Percentiles rank a stretch among this genome's conserved stretches.
Conservation (phyloP, 2,797 vertebrate genomes). For the Coregonus suidteri region DNA sequence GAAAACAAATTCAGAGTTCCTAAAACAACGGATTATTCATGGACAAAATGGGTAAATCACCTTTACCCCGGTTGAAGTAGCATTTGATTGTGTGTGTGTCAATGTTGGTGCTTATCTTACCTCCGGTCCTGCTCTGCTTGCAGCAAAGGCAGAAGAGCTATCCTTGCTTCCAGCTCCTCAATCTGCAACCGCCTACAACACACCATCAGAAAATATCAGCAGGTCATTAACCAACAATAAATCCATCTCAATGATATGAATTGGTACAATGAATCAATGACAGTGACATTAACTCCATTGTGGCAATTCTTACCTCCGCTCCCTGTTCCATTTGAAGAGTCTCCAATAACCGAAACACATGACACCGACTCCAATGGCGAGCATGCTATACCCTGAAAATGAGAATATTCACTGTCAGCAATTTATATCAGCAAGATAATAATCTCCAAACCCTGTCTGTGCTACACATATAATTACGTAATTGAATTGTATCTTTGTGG, state of each 20-base stretch:
- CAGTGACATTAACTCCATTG: not conserved
- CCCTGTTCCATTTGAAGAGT: constrained; percentile 85
- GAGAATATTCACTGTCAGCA: not conserved
- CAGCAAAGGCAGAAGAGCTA: constrained; percentile 85
- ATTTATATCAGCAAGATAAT: not conserved
- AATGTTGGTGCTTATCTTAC: constrained; percentile 44
- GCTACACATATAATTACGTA: too few species aligned
- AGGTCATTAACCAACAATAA: not conserved
- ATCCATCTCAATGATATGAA: not conserved
- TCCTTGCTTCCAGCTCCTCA: constrained; percentile 87
- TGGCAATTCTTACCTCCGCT: constrained; percentile 77
- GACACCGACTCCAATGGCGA: constrained; percentile 80
- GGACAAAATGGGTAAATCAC: not conserved
- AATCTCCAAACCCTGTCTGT: not conserved
- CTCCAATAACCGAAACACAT: constrained; percentile 83
- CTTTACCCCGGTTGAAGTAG: not conserved
- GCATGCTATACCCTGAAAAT: constrained; percentile 83
- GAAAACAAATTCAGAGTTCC: not conserved
- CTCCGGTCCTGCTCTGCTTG: constrained; percentile 81
- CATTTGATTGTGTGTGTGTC: not conserved
- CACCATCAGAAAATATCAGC: constrained; percentile 2
- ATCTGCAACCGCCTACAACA: constrained; percentile 82
- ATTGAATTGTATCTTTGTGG: too few species aligned
- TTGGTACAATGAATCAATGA: not conserved
- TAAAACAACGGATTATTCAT: not conserved